Conservation (phyloP, 2,797 vertebrate species). For the Gadopsis bispinosus region DNA sequence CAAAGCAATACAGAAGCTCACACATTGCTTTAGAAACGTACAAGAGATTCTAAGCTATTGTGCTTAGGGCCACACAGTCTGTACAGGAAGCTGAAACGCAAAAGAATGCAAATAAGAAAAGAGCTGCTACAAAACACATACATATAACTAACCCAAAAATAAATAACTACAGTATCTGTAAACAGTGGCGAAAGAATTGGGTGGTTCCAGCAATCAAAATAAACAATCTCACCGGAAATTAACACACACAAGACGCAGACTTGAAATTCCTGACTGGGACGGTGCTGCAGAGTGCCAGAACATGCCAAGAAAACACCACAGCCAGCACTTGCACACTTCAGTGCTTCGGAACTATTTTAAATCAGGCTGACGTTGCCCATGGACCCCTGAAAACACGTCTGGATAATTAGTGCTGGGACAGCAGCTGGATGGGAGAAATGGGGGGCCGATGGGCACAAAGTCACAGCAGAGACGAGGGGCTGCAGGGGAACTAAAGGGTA, state of each 20-base stretch:
- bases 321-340: slow-evolving; percentile 70
- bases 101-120: background rate
- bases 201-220: background rate
- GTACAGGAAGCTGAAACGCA: background rate
- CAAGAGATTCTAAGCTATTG: slow-evolving; percentile 17
- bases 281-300: slow-evolving; percentile 34
- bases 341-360: slow-evolving; percentile 80
- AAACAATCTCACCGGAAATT: slow-evolving; percentile 17
- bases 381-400: slow-evolving; percentile 73
- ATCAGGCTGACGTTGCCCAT: slow-evolving; percentile 72
- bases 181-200: background rate
- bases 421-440: slow-evolving; percentile 5
- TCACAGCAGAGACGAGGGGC: slow-evolving; percentile 38
- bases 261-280: slow-evolving; percentile 49
- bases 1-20: slow-evolving; percentile 15
- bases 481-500: background rate
- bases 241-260: slow-evolving; percentile 30
- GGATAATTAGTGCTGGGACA: slow-evolving; percentile 78
- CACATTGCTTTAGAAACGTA: slow-evolving; percentile 7
- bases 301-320: slow-evolving; percentile 44
- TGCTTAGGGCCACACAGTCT: background rate
- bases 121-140: background rate
- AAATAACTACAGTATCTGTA: background rate
- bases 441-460: slow-evolving; percentile 45
- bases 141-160: background rate